phyloP scores from a whole-genome alignment of 2,888 invertebrate genomes.

The Halocaridina rubra region DNA sequence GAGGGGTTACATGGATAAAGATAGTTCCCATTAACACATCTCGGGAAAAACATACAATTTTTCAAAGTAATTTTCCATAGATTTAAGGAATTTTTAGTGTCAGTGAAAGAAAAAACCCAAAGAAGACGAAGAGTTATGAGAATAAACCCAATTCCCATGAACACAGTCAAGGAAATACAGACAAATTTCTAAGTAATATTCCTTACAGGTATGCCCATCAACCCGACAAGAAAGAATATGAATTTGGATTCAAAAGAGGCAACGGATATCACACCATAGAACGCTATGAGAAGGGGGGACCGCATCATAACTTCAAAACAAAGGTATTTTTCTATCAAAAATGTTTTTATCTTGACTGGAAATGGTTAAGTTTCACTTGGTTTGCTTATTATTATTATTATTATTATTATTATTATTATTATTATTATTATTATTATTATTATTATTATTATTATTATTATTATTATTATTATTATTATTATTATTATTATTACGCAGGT shows the following conservation, averaged over 20 bases:
- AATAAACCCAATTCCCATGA: background rate
- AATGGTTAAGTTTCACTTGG: too few species aligned
- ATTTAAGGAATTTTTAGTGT: background rate
- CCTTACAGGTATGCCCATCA: constrained; percentile 77
- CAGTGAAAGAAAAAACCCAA: background rate
- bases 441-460: background rate
- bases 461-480: background rate
- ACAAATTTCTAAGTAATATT: background rate
- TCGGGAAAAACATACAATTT: too few species aligned
- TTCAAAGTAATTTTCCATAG: background rate
- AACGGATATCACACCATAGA: constrained; percentile 80
- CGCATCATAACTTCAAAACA: constrained; percentile 77
- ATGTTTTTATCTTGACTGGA: background rate
- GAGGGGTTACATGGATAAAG: too few species aligned
- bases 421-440: background rate
- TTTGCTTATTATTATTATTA: background rate
- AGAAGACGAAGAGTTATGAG: background rate
- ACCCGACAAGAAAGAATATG: constrained; percentile 78
- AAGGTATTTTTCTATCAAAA: constrained; percentile 73
- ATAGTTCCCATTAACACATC: too few species aligned
- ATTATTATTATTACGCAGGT: constrained; percentile 72
- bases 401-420: background rate
- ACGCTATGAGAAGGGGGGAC: constrained; percentile 77
- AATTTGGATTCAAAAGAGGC: constrained; percentile 78
- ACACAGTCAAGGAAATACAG: background rate